These are phyloP conservation scores for Puntigrus tetrazona DNA, from an alignment of 2,113 vertebrate species.

Conservation along the genomic window DNA sequence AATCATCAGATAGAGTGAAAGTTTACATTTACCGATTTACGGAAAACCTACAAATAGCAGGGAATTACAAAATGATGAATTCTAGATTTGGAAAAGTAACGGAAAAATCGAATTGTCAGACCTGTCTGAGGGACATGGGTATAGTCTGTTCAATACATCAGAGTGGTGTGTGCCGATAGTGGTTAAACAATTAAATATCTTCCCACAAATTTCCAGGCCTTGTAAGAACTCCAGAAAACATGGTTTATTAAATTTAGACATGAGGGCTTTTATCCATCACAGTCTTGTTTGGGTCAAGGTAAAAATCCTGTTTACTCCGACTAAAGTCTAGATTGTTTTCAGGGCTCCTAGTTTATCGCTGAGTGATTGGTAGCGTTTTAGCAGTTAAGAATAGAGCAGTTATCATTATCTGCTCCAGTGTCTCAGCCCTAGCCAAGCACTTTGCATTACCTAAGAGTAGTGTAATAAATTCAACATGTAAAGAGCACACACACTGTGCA, in stretches of 20 bases:
- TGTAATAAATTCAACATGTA: background rate
- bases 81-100: background rate
- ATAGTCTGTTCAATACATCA: background rate
- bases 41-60: background rate
- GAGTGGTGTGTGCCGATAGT: background rate
- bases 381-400: background rate
- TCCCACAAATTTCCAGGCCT: background rate
- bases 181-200: background rate
- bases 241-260: background rate
- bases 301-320: background rate
- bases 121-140: background rate
- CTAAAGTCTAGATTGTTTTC: background rate
- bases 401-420: background rate
- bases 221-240: background rate
- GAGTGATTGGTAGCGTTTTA: conserved; percentile 4
- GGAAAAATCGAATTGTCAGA: background rate
- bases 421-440: background rate
- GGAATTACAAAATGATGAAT: background rate
- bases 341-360: background rate
- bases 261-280: background rate
- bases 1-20: background rate
- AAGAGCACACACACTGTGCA: background rate
- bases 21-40: background rate
- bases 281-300: background rate
- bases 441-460: background rate